Evolutionary conservation across 1,140 invertebrate genomes (phyloP), one percentile per base, ranked within the genome.

Genomic region (Lepidotrigona ventralis): DNA sequence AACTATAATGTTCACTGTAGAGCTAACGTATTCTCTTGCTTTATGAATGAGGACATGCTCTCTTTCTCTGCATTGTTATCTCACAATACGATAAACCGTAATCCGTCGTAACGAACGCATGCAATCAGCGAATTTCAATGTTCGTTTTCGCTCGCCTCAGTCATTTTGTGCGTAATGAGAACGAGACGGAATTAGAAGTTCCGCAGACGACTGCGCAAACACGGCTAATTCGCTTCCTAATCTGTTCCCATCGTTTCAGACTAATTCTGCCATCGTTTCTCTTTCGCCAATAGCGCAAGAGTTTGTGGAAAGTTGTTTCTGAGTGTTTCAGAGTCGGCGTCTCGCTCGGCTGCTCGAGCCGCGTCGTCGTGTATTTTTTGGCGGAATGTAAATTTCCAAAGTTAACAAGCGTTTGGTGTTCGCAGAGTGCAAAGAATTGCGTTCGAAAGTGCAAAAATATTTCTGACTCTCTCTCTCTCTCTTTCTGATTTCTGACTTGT

Each of bases 81-180:
- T 54, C 63, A 54, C 76, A 54, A 78, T 68, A 51, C 64, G 21
- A 53, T 69, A 69, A 69, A 69, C 46, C 76, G 64, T 79, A 79
- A 79, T 69, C 76, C 53, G 53, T 21, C 29, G 64, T 53, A 54
- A 69, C 29, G 60, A 69, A 69, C 64, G 76, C 63, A 14, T 26
- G 21, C 51, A 77, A 77, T 77, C 63, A 54, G 26, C 63, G 63
- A 33, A 68, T 77, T 46, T 53, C 29, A 21, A 21, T 79, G 21
- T 56, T 69, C 64, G 64, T 79, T 79, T 79, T 53, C 72, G 21
- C 21, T 19, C 11, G 12, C n/a, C 51, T 23, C 19, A n/a, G 63
- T 69, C 56, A 39, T 64, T n/a, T 64, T 54, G 21, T 39, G 76
- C 51, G 76, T 79, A 79, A 69, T 33, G 29, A 54, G 76, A 56